Evolutionary conservation across 2,797 vertebrate species (phyloP), one percentile per base, ranked within the genome.

Genomic region (Arrhamphus sclerolepis): DNA sequence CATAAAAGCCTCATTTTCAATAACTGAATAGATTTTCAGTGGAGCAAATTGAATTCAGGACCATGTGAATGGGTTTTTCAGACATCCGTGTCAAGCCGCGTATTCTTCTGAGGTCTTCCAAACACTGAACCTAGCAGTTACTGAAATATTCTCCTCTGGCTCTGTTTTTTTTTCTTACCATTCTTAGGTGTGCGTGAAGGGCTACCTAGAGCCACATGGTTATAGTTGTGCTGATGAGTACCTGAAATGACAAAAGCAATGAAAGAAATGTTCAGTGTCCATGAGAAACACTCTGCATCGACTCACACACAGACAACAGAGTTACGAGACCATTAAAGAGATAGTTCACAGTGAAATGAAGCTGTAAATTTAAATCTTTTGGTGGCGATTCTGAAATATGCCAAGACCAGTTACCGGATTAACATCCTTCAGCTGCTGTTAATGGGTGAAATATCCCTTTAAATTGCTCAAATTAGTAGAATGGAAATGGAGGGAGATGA

Each of bases 201-300:
- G 91, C 95, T 96, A 94, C 94, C 91, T 93, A 96, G 90, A 91
- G 95, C 93, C 89, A 95, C 93, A 89, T 97, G 95, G 89, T 97
- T 98, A 93, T 96, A 97, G 93, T 91, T 96, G 93, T 93, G 95
- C 75, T 96, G 96, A 89, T 96, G 96, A 87, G 94, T 93, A 93
- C 96, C 97, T 98, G 94, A 90, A 96, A 96, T 89, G 87, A 91
- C 88, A 90, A 76, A 94, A 93, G 92, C 88, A 94, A 92, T 81
- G 82, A 88, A 74, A 93, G 80, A 77, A 71, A 69, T 56, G 63
- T 84, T 89, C 60, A 89, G 71, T 73, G 76, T 70, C 74, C 41
- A 77, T 57, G 70, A 74, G 75, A 51, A 76, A 59, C 6, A 51
- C 13, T 62, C 56, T 55, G 69, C 42, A 70, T 80, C 58, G 46